Conservation (phyloP, 2,888 invertebrate genomes). For the Philhelius pedissequus region DNA sequence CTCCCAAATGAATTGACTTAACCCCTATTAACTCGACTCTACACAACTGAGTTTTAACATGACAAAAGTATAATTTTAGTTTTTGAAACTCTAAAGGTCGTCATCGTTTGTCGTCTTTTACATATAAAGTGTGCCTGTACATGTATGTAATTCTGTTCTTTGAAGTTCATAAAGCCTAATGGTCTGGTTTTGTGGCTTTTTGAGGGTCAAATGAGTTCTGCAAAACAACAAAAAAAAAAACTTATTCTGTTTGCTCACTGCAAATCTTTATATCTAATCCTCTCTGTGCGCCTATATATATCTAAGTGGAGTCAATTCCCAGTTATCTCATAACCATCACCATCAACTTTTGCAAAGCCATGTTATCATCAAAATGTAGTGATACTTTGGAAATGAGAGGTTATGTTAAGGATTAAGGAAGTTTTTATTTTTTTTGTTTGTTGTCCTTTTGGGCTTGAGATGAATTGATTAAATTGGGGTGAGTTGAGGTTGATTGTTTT, state of each 20-base stretch:
- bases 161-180: background rate
- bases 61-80: background rate
- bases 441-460: background rate
- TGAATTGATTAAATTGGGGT: background rate
- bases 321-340: background rate
- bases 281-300: background rate
- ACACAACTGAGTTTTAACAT: background rate
- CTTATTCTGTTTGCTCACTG: background rate
- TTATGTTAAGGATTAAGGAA: background rate
- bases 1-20: background rate
- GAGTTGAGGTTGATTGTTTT: background rate
- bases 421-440: background rate
- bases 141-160: background rate
- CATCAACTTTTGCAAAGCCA: background rate
- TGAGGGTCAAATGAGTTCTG: background rate
- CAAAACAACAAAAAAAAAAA: background rate
- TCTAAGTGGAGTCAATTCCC: background rate
- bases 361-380: background rate
- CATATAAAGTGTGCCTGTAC: too few species aligned
- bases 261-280: background rate
- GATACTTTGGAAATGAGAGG: background rate
- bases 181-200: slow-evolving; percentile 2
- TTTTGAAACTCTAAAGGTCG: background rate
- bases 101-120: background rate
- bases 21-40: background rate